These are phyloP conservation scores for Sycophaga agraensis DNA, from an alignment of 1,140 invertebrate genomes.

Conservation along the genomic window DNA sequence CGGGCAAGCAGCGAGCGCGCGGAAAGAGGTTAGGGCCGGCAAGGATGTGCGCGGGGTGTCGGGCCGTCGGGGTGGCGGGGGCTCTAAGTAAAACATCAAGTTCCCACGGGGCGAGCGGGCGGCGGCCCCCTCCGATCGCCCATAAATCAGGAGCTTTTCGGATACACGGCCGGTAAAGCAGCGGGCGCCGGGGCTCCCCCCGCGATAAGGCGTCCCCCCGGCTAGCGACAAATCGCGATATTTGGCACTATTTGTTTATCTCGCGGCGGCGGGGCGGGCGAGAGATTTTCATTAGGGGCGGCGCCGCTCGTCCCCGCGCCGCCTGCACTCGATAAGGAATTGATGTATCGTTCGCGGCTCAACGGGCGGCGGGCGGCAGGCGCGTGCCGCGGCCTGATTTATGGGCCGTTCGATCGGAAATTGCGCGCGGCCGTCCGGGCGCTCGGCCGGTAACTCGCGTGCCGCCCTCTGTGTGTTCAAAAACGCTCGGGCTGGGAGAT, in stretches of 20 bases:
- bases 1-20: too few relatives aligned
- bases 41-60: too few relatives aligned
- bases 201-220: background rate
- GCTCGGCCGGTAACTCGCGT: too few relatives aligned
- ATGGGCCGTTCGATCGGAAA: constrained; percentile 5
- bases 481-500: too few relatives aligned
- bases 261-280: constrained; percentile 10
- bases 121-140: background rate
- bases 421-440: background rate
- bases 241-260: constrained; percentile 26
- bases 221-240: constrained; percentile 17
- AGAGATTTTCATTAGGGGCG: constrained; percentile 25
- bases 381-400: constrained; percentile 21
- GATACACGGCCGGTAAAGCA: too few relatives aligned
- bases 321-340: constrained; percentile 17
- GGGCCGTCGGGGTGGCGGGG: too few relatives aligned
- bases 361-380: too few relatives aligned
- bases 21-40: too few relatives aligned
- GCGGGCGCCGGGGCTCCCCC: too few relatives aligned
- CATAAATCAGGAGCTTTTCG: constrained; percentile 7
- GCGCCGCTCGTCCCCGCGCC: background rate
- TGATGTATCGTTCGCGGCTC: constrained; percentile 25
- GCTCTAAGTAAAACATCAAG: background rate
- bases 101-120: constrained; percentile 2
- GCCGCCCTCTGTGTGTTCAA: too few relatives aligned